phyloP scores from a whole-genome alignment of 2,797 vertebrate genomes.

The Selene dorsalis region DNA sequence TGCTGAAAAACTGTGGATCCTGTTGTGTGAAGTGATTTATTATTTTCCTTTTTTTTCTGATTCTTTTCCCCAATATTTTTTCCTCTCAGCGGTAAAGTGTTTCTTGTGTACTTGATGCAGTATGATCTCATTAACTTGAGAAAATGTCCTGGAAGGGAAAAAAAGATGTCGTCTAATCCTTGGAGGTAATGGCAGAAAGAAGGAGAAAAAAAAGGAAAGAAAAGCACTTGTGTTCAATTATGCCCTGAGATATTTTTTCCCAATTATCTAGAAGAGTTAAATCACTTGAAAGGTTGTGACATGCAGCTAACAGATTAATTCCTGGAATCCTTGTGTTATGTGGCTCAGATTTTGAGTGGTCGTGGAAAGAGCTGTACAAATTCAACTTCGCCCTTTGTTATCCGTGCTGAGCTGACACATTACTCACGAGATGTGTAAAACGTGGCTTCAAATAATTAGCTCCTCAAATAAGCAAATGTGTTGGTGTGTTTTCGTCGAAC shows the following conservation, averaged over 20 bases:
- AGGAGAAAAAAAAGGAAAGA: conserved; percentile 33
- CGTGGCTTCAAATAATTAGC: conserved; percentile 68
- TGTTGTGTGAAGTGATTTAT: conserved; percentile 80
- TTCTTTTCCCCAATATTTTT: conserved; percentile 51
- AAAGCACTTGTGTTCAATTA: conserved; percentile 61
- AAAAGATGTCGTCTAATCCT: conserved; percentile 58
- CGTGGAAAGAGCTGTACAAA: conserved; percentile 64
- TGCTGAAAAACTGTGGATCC: conserved; percentile 85
- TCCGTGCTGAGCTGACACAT: conserved; percentile 68
- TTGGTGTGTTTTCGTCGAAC: conserved; percentile 61
- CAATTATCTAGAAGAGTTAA: conserved; percentile 66
- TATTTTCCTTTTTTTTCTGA: conserved; percentile 47
- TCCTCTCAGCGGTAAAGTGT: conserved; percentile 74
- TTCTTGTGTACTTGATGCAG: conserved; percentile 68
- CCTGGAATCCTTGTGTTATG: conserved; percentile 67
- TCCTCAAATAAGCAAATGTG: conserved; percentile 64
- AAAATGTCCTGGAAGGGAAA: conserved; percentile 48
- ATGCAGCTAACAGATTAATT: conserved; percentile 72
- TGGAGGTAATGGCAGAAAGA: conserved; percentile 39
- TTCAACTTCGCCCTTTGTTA: conserved; percentile 68
- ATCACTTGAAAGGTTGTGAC: conserved; percentile 71
- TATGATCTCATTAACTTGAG: conserved; percentile 72
- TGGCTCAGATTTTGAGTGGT: conserved; percentile 64
- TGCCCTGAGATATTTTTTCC: conserved; percentile 61
- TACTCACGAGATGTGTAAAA: conserved; percentile 70